phyloP scores from a whole-genome alignment of 2,888 invertebrate genomes.

The Automeris io region DNA sequence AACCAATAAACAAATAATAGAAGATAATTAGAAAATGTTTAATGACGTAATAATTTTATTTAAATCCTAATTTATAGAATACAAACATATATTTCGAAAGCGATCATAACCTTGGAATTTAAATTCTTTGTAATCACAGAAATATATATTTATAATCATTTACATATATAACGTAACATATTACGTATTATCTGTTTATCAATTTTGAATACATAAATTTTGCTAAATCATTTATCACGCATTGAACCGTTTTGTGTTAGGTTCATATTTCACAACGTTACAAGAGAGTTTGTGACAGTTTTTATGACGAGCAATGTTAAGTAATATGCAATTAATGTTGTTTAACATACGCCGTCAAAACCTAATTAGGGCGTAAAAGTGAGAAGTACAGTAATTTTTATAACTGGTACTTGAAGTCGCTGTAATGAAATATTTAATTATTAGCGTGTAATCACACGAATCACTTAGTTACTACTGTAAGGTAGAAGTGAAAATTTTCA shows the following conservation, averaged over 20 bases:
- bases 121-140: too few relatives aligned
- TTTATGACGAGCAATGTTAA: constrained; percentile 2
- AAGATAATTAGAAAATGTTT: too few relatives aligned
- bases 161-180: neutral
- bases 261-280: neutral
- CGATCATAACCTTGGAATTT: too few relatives aligned
- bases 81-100: too few relatives aligned
- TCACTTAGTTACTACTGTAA: too few relatives aligned
- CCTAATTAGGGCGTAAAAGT: constrained; percentile 3
- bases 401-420: too few relatives aligned
- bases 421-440: constrained; percentile 1
- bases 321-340: constrained; percentile 3
- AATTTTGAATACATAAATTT: neutral
- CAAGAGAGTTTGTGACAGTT: neutral
- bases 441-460: neutral
- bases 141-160: too few relatives aligned
- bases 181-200: neutral
- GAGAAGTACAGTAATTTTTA: neutral
- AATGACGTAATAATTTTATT: too few relatives aligned
- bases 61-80: too few relatives aligned
- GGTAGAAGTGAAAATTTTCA: too few relatives aligned
- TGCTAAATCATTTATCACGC: neutral
- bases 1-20: too few relatives aligned
- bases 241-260: neutral
- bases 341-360: neutral